phyloP scores from a whole-genome alignment of 2,797 vertebrate species.

The Amblyraja radiata region DNA sequence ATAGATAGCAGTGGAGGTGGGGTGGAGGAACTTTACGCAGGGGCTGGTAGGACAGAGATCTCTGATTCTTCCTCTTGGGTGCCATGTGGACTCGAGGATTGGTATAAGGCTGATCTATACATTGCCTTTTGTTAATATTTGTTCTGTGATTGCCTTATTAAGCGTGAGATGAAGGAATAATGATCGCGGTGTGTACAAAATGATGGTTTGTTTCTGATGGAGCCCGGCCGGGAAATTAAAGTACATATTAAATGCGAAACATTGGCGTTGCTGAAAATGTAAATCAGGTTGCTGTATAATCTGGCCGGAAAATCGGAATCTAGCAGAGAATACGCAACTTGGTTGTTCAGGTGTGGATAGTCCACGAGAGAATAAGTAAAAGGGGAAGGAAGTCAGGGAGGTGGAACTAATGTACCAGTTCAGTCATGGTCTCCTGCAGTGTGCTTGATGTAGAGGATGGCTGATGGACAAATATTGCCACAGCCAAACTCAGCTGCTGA shows the following conservation, averaged over 20 bases:
- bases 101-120: no score
- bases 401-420: not conserved
- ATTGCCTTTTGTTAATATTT: not conserved
- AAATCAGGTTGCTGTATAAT: not conserved
- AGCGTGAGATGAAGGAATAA: not conserved
- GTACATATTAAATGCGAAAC: not conserved
- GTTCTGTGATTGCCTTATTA: not conserved
- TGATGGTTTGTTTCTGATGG: not conserved
- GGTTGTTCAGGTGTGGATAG: not conserved
- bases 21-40: no score
- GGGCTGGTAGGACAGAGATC: no score
- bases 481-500: not conserved
- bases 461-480: no score
- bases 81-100: no score
- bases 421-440: not conserved
- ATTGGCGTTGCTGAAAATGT: no score
- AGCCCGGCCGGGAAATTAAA: not conserved
- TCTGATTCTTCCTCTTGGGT: no score
- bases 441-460: not conserved
- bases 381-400: not conserved
- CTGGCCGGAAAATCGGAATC: not conserved
- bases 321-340: not conserved
- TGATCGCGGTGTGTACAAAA: not conserved
- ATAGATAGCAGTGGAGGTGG: no score
- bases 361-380: not conserved